Evolutionary conservation across 2,797 vertebrate genomes (phyloP), one percentile per base, ranked within the genome.

Genomic region (Myoxocephalus aenaeus): DNA sequence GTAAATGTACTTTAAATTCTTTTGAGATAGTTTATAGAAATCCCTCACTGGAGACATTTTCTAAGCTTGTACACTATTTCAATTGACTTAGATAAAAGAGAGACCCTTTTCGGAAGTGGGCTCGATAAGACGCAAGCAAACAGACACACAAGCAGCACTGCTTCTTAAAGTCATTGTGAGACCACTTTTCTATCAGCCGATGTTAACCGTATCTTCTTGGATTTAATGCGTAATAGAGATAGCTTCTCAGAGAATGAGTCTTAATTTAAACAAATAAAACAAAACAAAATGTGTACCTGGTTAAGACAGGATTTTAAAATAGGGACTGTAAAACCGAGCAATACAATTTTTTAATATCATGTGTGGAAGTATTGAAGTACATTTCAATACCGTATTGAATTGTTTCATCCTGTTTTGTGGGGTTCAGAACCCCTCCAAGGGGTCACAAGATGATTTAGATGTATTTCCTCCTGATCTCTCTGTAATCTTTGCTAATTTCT

Each of bases 51-150:
- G 61, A 34, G 40, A 71, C n/a, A 36, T 44, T 58, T 68, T 59
- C 15, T 8, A 20, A 27, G 51, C 51, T 67, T 25, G 11, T 34
- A n/a, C 22, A 42, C 36, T 64, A 3, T 65, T 70, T 69, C 22
- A 58, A 34, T 29, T 81, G 34, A 42, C 59, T 74, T 18, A 46
- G 57, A 80, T 80, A 57, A 75, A 81, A 73, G 48, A 29, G 53
- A 38, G 27, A 2, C 32, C 12, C 2, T 48, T 65, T 77, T 65
- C 69, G 66, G 66, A 75, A 56, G n/a, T 14, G 14, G 38, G n/a
- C 63, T 54, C 13, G 2, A 40, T 36, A 64, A 72, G 64, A 72
- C 51, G 40, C n/a, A 5, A 22, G n/a, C 50, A 53, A 25, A 25
- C 11, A 25, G 44, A 59, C 71, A 32, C 27, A 54, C 15, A 25